phyloP scores from a whole-genome alignment of 2,888 invertebrate species.

The Platycheirus rosarum region DNA sequence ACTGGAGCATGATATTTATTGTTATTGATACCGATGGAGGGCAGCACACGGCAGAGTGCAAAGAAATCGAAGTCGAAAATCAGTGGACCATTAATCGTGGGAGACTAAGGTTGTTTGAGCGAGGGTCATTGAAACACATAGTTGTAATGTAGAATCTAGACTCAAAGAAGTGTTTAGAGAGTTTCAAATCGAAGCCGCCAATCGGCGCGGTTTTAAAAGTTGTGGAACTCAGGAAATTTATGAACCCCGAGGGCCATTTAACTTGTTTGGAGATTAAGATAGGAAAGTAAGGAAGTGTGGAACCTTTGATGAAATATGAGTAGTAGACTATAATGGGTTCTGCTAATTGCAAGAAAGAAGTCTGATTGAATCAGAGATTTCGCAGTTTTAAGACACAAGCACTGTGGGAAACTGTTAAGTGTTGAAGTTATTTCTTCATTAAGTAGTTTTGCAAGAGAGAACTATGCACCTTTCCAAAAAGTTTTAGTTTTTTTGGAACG shows the following conservation, averaged over 20 bases:
- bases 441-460: no score
- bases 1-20: conserved; percentile 73
- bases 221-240: conserved; percentile 28
- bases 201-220: not conserved
- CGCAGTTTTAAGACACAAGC: no score
- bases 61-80: conserved; percentile 51
- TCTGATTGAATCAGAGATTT: no score
- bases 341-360: no score
- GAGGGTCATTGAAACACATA: conserved; percentile 32
- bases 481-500: no score
- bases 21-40: conserved; percentile 59
- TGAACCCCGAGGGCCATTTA: conserved; percentile 7
- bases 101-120: conserved; percentile 27
- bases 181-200: conserved; percentile 9
- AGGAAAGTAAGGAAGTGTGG: not conserved
- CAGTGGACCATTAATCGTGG: conserved; percentile 61
- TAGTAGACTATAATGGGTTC: no score
- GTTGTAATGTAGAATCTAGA: conserved; percentile 8
- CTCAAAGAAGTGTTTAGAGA: conserved; percentile 1
- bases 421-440: no score
- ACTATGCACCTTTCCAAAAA: no score
- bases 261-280: conserved; percentile 4
- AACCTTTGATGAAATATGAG: no score
- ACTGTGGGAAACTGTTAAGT: no score
- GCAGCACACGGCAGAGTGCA: not conserved